Evolutionary conservation across 2,113 vertebrate genomes (phyloP), one percentile per base, ranked within the genome.

Genomic region (Carettochelys insculpta): DNA sequence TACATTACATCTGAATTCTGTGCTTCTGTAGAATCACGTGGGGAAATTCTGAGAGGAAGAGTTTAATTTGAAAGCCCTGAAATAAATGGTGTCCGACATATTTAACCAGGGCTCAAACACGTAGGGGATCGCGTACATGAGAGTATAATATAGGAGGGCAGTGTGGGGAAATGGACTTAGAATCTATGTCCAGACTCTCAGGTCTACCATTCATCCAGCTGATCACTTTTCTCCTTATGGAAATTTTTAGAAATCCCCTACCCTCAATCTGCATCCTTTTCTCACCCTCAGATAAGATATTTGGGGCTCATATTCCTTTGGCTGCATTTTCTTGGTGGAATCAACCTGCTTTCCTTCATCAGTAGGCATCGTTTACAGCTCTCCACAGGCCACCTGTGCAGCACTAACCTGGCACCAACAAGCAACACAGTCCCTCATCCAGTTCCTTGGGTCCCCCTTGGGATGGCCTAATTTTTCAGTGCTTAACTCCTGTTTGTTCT

Each of bases 121-220:
- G n/a, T 11, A 68, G 61, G 19, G 61, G n/a, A 68, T 17, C 17
- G 9, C 5, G 5, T 68, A 22, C 17, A 61, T n/a, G 31, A 11
- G n/a, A 8, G 3, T 68, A 68, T 68, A 17, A 38, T 34, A 68
- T 20, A 58, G 10, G 48, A 50, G 48, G 48, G 13, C 48, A 50
- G 13, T 50, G 48, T 9, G 48, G 48, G 48, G 10, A 50, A 13
- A 13, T 50, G 48, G 48, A 50, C 13, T 50, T 13, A 25, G 34
- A 65, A 65, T 20, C 17, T 3, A n/a, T 8, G 16, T n/a, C 17
- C 34, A 4, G 16, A 7, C 34, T n/a, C n/a, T n/a, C n/a, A n/a
- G n/a, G 61, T 78, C 16, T 1, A 5, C 3, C 58, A 14, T 38
- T 52, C 2, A 1, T 77, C 52, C 0, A 0, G 22, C 20, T n/a